Base-by-base conservation (phyloP, 1,140 invertebrate genomes). In the Drepana arcuata region DNA sequence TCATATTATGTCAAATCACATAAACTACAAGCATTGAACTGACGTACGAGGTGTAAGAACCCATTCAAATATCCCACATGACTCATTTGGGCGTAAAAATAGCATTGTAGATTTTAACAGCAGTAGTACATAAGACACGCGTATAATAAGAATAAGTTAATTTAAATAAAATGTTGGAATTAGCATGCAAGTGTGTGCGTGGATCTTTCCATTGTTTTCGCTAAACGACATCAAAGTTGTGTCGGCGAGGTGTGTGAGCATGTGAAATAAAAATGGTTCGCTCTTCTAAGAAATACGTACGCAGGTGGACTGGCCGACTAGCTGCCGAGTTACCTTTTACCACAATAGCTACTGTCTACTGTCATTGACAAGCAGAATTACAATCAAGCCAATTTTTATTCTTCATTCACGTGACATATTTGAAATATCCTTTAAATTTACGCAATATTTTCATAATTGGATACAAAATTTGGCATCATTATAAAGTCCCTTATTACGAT, bases 141-240 rank as follows among this genome's bases (percentile, higher is more conserved):
- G 51, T 48, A 66, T 67, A 77, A 78, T 80, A 75, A 65, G 52
- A 77, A 78, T 74, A 77, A 74, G 77, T 62, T 71, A 40, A 81
- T 79, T 81, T 79, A 77, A 77, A 79, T 79, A 75, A 81, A 71
- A 74, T 68, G 56, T 65, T 30, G 28, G 39, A 59, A 69, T 81
- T 73, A 71, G 70, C 54, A 81, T 81, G 68, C 77, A 47, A 58
- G 57, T 48, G 46, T 24, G 51, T 16, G 46, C 56, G 28, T 45
- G 59, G 37, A 71, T 79, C 70, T 75, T 74, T 72, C 77, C 77
- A 81, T 81, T 81, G 77, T 79, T 77, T 78, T 78, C 68, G 72
- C 72, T 81, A 81, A 81, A 81, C 69, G 73, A 81, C 74, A 71
- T 81, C 77, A 81, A 81, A 81, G 77, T 77, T 72, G 71, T 67